These are phyloP conservation scores for Habropoda laboriosa DNA, from an alignment of 1,140 invertebrate genomes.

Conservation along the genomic window DNA sequence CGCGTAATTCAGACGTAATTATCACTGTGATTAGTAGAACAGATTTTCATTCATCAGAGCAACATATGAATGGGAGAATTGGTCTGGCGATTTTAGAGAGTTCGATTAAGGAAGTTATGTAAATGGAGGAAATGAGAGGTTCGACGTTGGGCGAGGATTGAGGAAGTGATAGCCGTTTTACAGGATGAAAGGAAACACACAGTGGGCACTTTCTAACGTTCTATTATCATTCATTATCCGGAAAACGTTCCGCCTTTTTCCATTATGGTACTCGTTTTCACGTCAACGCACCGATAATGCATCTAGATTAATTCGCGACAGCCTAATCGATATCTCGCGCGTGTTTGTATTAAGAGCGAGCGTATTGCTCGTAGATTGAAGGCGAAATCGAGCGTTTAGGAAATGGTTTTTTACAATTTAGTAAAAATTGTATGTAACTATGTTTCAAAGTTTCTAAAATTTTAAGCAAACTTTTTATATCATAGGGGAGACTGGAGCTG, in stretches of 20 bases:
- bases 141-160: background rate
- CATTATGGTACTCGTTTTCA: no score
- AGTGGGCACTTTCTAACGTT: constrained; percentile 4
- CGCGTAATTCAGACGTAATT: background rate
- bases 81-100: background rate
- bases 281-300: no score
- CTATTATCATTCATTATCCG: constrained; percentile 3
- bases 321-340: background rate
- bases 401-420: no score
- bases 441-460: no score
- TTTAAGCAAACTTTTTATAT: no score
- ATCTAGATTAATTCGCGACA: no score
- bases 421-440: no score
- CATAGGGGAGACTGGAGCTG: no score
- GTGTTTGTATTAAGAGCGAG: background rate
- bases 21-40: background rate
- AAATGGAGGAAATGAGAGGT: constrained; percentile 4
- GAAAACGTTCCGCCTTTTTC: background rate
- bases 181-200: background rate
- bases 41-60: background rate
- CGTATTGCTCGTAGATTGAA: no score
- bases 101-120: background rate
- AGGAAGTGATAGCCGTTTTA: background rate
- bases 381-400: background rate
- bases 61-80: background rate